A percentile compares a stretch with the other conserved stretches of the same genome.
Evolutionary conservation across 2,113 vertebrate species (phyloP).

Genomic region (Laticauda laticaudata): DNA sequence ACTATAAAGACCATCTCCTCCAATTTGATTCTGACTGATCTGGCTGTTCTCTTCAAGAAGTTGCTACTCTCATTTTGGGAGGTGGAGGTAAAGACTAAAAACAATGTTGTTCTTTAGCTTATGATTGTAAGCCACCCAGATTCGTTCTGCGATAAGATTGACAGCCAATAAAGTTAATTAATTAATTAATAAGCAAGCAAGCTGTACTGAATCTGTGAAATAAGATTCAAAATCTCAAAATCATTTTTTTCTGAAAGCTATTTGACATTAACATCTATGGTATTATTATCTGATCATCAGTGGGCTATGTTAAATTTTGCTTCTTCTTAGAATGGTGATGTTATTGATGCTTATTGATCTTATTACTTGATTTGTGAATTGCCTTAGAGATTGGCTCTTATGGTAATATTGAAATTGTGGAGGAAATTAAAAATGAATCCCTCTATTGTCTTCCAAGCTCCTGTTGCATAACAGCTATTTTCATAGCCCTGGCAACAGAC

Average conservation of each 20-base stretch:
- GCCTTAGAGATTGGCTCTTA: not conserved
- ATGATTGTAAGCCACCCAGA: not conserved
- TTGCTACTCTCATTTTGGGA: not conserved
- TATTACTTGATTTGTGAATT: not conserved
- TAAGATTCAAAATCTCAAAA: not conserved
- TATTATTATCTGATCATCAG: not conserved
- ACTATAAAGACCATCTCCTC: not conserved
- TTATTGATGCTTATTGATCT: not conserved
- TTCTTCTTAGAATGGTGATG: not conserved
- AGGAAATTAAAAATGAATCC: not conserved
- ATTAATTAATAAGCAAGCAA: not conserved
- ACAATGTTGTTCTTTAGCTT: not conserved
- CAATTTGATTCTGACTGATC: not conserved
- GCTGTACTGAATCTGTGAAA: not conserved
- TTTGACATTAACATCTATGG: not conserved
- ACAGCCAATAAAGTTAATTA: not conserved
- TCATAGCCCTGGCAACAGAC: not conserved
- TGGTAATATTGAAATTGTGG: not conserved
- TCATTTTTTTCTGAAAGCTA: not conserved
- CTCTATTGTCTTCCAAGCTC: not conserved
- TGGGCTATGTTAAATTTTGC: not conserved
- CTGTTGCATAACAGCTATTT: not conserved
- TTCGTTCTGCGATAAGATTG: not conserved
- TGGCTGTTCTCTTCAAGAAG: not conserved
- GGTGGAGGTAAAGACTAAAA: not conserved